Evolutionary conservation across 1,140 invertebrate species (phyloP).

Genomic region (Cotesia vestalis): DNA sequence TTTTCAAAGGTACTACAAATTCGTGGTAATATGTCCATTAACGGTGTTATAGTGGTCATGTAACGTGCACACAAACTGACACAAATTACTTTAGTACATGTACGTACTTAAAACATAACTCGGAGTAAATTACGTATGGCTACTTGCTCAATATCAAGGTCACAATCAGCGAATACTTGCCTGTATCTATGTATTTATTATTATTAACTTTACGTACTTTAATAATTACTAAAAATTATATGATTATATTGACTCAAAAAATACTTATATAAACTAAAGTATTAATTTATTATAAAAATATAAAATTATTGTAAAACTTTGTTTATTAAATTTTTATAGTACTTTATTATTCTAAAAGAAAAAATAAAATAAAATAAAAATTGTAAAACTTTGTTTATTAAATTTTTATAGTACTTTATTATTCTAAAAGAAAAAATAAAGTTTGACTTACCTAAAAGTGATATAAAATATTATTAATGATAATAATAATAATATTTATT

Average conservation of each 20-base stretch:
- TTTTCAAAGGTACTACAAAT: constrained; percentile 17
- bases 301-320: too few species aligned
- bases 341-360: too few species aligned
- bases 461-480: too few species aligned
- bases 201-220: constrained; percentile 4
- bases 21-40: constrained; percentile 25
- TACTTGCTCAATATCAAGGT: constrained; percentile 19
- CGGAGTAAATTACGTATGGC: constrained; percentile 10
- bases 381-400: too few species aligned
- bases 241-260: not conserved
- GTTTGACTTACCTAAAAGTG: too few species aligned
- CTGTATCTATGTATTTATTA: not conserved
- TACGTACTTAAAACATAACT: not conserved
- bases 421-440: too few species aligned
- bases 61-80: not conserved
- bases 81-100: not conserved
- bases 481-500: too few species aligned
- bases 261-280: not conserved
- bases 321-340: too few species aligned
- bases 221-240: not conserved
- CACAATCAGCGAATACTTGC: constrained; percentile 7
- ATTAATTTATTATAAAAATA: too few species aligned
- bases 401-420: too few species aligned
- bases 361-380: too few species aligned
- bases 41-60: not conserved